These are phyloP conservation scores for Erythrocercus mccallii DNA, from an alignment of 2,113 vertebrate genomes.

Conservation along the genomic window DNA sequence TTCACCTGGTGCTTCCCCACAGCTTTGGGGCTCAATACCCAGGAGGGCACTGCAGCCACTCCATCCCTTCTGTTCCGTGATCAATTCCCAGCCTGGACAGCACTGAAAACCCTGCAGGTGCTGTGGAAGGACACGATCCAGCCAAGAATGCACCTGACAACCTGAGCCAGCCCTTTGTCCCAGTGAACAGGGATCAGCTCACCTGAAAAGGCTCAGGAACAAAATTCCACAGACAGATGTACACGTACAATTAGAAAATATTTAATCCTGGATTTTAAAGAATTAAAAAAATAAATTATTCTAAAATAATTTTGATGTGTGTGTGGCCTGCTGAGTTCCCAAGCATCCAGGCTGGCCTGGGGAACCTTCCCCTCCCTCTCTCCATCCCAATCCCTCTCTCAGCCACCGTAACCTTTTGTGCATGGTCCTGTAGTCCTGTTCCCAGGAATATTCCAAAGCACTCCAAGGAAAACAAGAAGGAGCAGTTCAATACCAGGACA, in stretches of 20 bases:
- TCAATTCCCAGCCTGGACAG: background rate
- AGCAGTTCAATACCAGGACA: background rate
- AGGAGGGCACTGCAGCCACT: fast-evolving
- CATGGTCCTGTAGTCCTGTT: background rate
- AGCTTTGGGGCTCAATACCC: fast-evolving
- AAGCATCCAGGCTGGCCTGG: background rate
- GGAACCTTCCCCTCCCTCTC: background rate
- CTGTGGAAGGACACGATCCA: background rate
- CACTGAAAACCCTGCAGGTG: background rate
- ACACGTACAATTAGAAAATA: background rate
- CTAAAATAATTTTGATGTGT: background rate
- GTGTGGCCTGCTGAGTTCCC: background rate
- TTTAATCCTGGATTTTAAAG: background rate
- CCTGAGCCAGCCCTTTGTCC: background rate
- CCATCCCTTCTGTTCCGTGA: background rate
- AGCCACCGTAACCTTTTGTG: fast-evolving
- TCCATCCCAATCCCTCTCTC: background rate
- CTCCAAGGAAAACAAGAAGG: background rate
- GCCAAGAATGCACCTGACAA: background rate
- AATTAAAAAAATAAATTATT: slow-evolving; percentile 28
- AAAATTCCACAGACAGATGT: background rate
- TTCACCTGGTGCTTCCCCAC: background rate
- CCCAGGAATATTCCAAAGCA: background rate
- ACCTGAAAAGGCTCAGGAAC: background rate
- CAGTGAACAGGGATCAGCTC: background rate